phyloP scores from a whole-genome alignment of 2,797 vertebrate species.

The Phoxinus dragarum region DNA sequence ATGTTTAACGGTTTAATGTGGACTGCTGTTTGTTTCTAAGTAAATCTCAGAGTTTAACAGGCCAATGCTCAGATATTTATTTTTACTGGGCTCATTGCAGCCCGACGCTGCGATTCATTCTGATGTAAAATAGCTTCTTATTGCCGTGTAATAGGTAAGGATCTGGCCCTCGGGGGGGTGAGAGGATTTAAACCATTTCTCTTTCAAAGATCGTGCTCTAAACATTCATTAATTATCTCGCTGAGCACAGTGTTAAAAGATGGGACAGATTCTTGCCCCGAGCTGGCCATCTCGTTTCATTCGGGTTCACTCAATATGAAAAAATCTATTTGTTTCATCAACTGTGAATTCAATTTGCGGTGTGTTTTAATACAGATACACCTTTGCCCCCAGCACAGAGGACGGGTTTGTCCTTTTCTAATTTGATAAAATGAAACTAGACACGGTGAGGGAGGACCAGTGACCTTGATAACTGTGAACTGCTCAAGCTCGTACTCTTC shows the following conservation, averaged over 20 bases:
- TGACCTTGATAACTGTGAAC: conserved; percentile 57
- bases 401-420: conserved; percentile 65
- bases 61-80: conserved; percentile 10
- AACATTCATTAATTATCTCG: conserved; percentile 79
- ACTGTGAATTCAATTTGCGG: conserved; percentile 84
- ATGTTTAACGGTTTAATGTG: background rate
- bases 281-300: conserved; percentile 78
- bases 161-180: conserved; percentile 38
- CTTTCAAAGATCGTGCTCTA: conserved; percentile 61
- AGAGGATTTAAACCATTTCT: conserved; percentile 15
- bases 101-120: conserved; percentile 16
- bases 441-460: conserved; percentile 67
- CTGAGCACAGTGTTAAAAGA: conserved; percentile 71
- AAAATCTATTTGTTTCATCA: conserved; percentile 83
- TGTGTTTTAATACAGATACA: conserved; percentile 79
- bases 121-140: conserved; percentile 41
- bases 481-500: conserved; percentile 19
- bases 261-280: conserved; percentile 77
- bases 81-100: conserved; percentile 27
- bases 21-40: background rate
- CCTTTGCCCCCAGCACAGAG: conserved; percentile 80
- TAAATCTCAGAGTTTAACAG: conserved; percentile 13
- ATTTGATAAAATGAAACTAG: conserved; percentile 74
- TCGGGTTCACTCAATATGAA: conserved; percentile 70
- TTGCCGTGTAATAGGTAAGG: conserved; percentile 28